phyloP scores from a whole-genome alignment of 2,888 invertebrate species.

The Hypomecis atomaria region DNA sequence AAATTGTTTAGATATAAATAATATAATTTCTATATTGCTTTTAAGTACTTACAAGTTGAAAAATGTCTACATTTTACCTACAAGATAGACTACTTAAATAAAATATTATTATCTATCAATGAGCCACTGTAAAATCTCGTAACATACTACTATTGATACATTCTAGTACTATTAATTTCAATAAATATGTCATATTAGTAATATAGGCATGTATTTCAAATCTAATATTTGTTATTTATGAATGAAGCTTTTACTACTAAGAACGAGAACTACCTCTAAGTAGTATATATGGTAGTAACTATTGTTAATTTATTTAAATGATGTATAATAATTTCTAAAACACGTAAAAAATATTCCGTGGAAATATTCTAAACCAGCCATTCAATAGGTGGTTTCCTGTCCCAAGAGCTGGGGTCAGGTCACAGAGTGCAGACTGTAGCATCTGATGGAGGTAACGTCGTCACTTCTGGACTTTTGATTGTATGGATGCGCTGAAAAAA shows the following conservation, averaged over 20 bases:
- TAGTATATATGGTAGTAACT: neutral
- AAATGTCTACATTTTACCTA: neutral
- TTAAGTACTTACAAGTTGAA: neutral
- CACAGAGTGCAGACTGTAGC: constrained; percentile 74
- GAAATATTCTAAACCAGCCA: constrained; percentile 69
- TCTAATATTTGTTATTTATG: neutral
- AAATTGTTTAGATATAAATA: neutral
- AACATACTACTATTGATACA: neutral
- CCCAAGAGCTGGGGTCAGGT: constrained; percentile 60
- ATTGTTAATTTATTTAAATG: neutral
- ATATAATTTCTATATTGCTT: constrained; percentile 15
- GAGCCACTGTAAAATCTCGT: neutral
- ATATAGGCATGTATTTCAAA: neutral
- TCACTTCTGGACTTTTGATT: constrained; percentile 68
- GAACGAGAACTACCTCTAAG: neutral
- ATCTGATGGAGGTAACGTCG: constrained; percentile 69
- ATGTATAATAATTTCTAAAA: neutral
- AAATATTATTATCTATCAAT: neutral
- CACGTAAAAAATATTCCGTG: neutral
- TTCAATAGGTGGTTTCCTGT: constrained; percentile 65
- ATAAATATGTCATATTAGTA: neutral
- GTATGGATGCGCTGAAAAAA: constrained; percentile 67
- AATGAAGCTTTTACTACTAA: neutral
- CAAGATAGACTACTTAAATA: neutral
- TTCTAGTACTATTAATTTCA: neutral